Conservation (phyloP, 1,140 invertebrate genomes). For the Platyscapa corneri region DNA sequence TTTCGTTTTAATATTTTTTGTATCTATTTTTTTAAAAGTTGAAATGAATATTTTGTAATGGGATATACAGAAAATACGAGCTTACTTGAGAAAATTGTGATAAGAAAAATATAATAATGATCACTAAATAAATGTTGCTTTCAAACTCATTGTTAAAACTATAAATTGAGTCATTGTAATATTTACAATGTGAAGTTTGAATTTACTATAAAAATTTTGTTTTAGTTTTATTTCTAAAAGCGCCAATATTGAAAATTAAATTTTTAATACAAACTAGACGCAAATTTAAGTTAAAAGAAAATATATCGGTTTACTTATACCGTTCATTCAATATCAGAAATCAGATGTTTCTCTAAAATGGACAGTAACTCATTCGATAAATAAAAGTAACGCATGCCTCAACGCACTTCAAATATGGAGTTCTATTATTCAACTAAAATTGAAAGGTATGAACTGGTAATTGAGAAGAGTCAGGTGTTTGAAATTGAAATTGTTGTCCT, state of each 20-base stretch:
- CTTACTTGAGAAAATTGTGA: slow-evolving; percentile 42
- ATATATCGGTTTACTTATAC: slow-evolving; percentile 51
- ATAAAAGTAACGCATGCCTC: slow-evolving; percentile 57
- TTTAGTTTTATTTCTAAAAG: slow-evolving; percentile 33
- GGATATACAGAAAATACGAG: slow-evolving; percentile 54
- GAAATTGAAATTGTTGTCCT: slow-evolving; percentile 86
- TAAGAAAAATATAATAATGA: slow-evolving; percentile 51
- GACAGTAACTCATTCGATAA: slow-evolving; percentile 62
- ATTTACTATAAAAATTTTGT: slow-evolving; percentile 28
- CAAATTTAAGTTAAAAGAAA: slow-evolving; percentile 51
- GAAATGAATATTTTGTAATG: slow-evolving; percentile 55
- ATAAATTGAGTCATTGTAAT: slow-evolving; percentile 17
- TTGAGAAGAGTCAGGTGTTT: slow-evolving; percentile 78
- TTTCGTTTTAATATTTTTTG: slow-evolving; percentile 56
- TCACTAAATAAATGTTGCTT: slow-evolving; percentile 51
- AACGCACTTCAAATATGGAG: slow-evolving; percentile 37
- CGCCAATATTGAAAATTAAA: slow-evolving; percentile 12
- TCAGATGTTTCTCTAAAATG: slow-evolving; percentile 53
- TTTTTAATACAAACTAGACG: slow-evolving; percentile 16
- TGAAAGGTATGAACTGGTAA: slow-evolving; percentile 86
- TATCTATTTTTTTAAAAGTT: slow-evolving; percentile 48
- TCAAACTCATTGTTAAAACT: slow-evolving; percentile 49
- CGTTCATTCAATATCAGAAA: slow-evolving; percentile 45
- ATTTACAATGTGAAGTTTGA: slow-evolving; percentile 23
- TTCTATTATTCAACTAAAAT: slow-evolving; percentile 77